Evolutionary conservation across 2,888 invertebrate species (phyloP), one percentile per base, ranked within the genome.

Genomic region (Cosmia pyralina): DNA sequence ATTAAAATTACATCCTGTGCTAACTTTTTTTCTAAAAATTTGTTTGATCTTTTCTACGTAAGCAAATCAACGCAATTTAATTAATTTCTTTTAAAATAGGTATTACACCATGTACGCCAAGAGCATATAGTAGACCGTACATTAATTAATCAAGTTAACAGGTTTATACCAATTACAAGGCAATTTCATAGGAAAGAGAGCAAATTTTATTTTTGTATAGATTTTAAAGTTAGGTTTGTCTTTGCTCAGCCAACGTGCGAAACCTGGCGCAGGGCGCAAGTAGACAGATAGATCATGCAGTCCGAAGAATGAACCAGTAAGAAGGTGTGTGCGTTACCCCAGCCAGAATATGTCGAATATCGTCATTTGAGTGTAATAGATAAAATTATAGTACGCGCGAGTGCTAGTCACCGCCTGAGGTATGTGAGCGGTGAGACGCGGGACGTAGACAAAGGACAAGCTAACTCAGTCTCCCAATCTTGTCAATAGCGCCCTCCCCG

Each of bases 211-310:
- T 52, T 69, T 72, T 19, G n/a, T 55, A 13, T 72, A 41, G 46
- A 57, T 48, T 59, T 66, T 58, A 53, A 69, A 65, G 34, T 81
- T 79, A 52, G 34, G 70, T 72, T 71, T 81, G 79, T 85, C 57
- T 66, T 41, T 66, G 53, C 34, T 63, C 79, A 83, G 87, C 73
- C 70, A 91, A 90, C 85, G 82, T 93, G 70, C 89, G 88, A 67
- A 88, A 89, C 80, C 88, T 94, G 90, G 93, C 93, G 87, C 90
- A 92, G 85, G 89, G 84, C 64, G 92, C 91, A 48, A 92, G 87
- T 85, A 82, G 72, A 85, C 94, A 92, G 88, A 92, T 95, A 76
- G 91, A 92, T 64, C 64, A 58, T 41, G 90, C 92, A 41, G 88
- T 41, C 0, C 22, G 28, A 66, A 66, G 53, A 28, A 0, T 8